Evolutionary conservation across 2,113 vertebrate species (phyloP), one percentile per base, ranked within the genome.

Genomic region (Sterrhoptilus dennistouni): DNA sequence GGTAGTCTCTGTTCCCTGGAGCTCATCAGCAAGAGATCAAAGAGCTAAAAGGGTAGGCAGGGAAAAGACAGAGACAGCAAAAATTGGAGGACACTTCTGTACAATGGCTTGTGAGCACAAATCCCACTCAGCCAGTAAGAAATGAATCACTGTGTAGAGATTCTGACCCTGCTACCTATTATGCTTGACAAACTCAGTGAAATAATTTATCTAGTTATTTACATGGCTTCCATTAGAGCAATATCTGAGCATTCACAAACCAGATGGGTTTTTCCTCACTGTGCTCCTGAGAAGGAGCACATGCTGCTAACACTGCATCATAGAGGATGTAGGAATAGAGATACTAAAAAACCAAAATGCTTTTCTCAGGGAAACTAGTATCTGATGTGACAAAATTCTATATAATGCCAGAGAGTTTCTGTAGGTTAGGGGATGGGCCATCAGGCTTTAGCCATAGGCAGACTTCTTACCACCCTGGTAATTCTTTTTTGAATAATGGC

Each of bases 191-290:
- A 77, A 90, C 49, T 78, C 60, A 75, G 53, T 91, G 70, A 84
- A 92, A 94, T 84, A 3, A 74, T 95, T 82, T 89, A 84, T 83
- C 87, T 59, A 23, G 81, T 87, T 95, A 95, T 93, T 94, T 96
- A 87, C 82, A 91, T 66, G 87, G 49, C 82, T 93, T 89, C 77
- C 61, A 83, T 77, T 81, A 85, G 78, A 91, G 79, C 81, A 42
- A 69, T 38, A 38, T 42, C 87, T 80, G 63, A 85, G 81, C 93
- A 80, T 79, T 91, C 91, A 80, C 49, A 68, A 83, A 87, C 56
- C 95, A 87, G 66, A 93, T 85, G 82, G 70, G 27, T 54, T 94
- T 91, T 91, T 90, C 84, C 74, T 84, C 82, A 60, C 78, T 4
- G 3, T 47, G 23, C 42, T 93, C 40, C 87, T 71, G 66, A 82